Evolutionary conservation across 1,140 invertebrate species (phyloP).

Genomic region (Polypedilum pembai): DNA sequence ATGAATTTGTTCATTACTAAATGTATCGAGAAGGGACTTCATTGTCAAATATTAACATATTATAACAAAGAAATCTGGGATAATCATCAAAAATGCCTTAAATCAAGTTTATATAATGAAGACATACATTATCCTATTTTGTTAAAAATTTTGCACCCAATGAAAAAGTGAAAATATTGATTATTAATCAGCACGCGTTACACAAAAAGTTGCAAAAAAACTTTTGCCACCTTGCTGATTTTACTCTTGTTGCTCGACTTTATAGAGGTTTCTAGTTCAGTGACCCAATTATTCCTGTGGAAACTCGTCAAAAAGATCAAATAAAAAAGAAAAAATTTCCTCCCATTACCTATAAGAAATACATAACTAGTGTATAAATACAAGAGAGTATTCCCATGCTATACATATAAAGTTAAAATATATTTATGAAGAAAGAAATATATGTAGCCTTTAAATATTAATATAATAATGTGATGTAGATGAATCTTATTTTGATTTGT

Average conservation of each 20-base stretch:
- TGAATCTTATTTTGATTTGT: background rate
- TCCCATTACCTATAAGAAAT: too few relatives aligned
- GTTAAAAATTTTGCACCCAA: conserved; percentile 49
- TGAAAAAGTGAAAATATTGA: background rate
- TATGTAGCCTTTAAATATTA: background rate
- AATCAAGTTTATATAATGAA: conserved; percentile 55
- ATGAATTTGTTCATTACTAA: conserved; percentile 60
- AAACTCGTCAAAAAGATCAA: background rate
- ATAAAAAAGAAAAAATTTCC: background rate
- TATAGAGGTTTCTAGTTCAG: background rate
- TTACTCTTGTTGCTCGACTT: too few relatives aligned
- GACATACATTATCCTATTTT: conserved; percentile 61
- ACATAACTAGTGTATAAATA: too few relatives aligned
- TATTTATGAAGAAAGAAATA: too few relatives aligned
- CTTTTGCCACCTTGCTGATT: too few relatives aligned
- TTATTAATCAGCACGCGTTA: background rate
- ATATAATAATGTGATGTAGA: conserved; percentile 1
- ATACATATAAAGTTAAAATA: too few relatives aligned
- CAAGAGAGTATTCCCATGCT: too few relatives aligned
- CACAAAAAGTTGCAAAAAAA: too few relatives aligned
- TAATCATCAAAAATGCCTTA: conserved; percentile 53
- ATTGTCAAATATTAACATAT: conserved; percentile 48
- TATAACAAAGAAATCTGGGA: conserved; percentile 61
- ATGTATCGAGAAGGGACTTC: conserved; percentile 52
- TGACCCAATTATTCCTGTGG: background rate